Conservation (phyloP, 2,113 vertebrate species). For the Syngnathus floridae region DNA sequence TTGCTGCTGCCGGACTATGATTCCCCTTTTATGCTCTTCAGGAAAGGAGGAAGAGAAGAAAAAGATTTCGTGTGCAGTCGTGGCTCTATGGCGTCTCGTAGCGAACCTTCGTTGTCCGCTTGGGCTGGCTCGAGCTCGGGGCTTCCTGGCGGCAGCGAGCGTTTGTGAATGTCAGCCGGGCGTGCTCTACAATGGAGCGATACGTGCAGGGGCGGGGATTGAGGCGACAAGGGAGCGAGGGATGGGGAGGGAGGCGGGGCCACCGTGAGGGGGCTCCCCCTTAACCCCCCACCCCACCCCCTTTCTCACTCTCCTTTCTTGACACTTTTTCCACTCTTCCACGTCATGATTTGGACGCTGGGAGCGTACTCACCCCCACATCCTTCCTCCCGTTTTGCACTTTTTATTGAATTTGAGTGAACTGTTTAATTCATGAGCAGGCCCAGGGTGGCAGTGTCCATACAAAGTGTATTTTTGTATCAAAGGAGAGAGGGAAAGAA, state of each 20-base stretch:
- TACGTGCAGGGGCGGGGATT: slow-evolving; percentile 1
- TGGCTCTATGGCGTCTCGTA: not conserved
- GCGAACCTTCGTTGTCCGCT: not conserved
- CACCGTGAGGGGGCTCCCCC: not conserved
- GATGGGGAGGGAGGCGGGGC: not conserved
- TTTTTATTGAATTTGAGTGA: not conserved
- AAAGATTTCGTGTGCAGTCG: not conserved
- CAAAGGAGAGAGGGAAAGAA: too few species aligned
- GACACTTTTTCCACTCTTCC: not conserved
- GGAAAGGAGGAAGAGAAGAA: not conserved
- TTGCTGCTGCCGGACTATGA: not conserved
- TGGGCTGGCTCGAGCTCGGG: not conserved
- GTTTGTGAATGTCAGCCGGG: not conserved
- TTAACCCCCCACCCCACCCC: not conserved
- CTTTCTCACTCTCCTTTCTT: not conserved
- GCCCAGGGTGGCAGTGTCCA: too few species aligned
- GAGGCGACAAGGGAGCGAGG: not conserved
- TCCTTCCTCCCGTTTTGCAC: too few species aligned
- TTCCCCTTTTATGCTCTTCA: not conserved
- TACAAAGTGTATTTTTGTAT: too few species aligned
- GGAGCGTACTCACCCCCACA: not conserved
- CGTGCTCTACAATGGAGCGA: not conserved
- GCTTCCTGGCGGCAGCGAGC: not conserved
- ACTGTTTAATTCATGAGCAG: too few species aligned
- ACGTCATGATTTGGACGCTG: not conserved